Conservation (phyloP, 2,888 invertebrate species). For the Physocephala rufipes region DNA sequence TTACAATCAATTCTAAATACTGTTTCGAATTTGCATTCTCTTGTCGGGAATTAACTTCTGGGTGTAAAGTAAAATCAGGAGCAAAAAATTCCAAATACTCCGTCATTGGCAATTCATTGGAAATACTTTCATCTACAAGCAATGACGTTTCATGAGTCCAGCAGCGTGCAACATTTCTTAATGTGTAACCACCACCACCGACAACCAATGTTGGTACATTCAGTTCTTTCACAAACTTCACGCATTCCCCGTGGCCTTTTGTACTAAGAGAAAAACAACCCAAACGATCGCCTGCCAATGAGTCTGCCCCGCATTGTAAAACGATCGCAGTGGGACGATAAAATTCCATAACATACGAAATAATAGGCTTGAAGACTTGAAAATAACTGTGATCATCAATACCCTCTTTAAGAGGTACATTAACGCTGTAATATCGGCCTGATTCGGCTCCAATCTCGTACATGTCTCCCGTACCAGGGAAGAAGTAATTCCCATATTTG, state of each 20-base stretch:
- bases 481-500: constrained; percentile 97
- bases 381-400: constrained; percentile 94
- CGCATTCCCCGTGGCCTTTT: constrained; percentile 97
- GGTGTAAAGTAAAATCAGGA: constrained; percentile 95
- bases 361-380: constrained; percentile 94
- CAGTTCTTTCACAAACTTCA: constrained; percentile 91
- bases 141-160: constrained; percentile 99
- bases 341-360: constrained; percentile 93
- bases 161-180: constrained; percentile 96
- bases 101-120: constrained; percentile 93
- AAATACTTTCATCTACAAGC: constrained; percentile 89
- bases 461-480: constrained; percentile 99
- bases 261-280: constrained; percentile 97
- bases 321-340: constrained; percentile 97
- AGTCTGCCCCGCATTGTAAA: constrained; percentile 97
- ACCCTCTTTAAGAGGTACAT: constrained; percentile 97
- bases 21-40: constrained; percentile 96
- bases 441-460: constrained; percentile 97
- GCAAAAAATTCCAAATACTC: constrained; percentile 98
- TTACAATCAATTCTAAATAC: constrained; percentile 91
- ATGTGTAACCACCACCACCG: constrained; percentile 86
- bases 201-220: constrained; percentile 92
- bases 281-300: constrained; percentile 90
- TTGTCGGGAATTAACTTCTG: constrained; percentile 85
- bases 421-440: constrained; percentile 96